Evolutionary conservation across 2,113 vertebrate species (phyloP).

Genomic region (Natator depressus): DNA sequence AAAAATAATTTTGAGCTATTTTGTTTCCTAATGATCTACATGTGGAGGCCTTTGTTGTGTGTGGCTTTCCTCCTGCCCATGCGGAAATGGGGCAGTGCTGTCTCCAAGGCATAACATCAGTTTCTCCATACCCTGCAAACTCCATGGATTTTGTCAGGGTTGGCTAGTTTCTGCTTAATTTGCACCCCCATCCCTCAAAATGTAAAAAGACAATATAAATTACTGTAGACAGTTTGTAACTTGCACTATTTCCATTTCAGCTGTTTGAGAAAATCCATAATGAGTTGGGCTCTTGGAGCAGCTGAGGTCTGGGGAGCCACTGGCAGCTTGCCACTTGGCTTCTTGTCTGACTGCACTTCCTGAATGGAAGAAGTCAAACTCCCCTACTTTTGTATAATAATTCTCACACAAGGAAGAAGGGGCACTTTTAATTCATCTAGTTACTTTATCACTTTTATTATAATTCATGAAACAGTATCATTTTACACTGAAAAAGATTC

Average conservation of each 20-base stretch:
- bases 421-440: background rate
- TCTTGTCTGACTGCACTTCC: rapidly evolving
- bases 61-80: background rate
- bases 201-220: rapidly evolving
- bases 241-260: background rate
- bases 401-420: background rate
- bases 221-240: background rate
- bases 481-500: background rate
- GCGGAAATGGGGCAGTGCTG: rapidly evolving
- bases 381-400: background rate
- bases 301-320: background rate
- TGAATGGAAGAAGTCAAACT: background rate
- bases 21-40: background rate
- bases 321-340: background rate
- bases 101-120: background rate
- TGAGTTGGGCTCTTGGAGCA: rapidly evolving
- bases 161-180: background rate
- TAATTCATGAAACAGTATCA: background rate
- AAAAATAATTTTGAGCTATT: background rate
- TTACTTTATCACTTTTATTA: background rate
- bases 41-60: background rate
- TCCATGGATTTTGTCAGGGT: rapidly evolving
- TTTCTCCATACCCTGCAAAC: background rate
- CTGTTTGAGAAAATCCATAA: background rate
- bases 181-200: background rate